These are phyloP conservation scores for Antitype chi DNA, from an alignment of 2,888 invertebrate genomes.

Conservation along the genomic window DNA sequence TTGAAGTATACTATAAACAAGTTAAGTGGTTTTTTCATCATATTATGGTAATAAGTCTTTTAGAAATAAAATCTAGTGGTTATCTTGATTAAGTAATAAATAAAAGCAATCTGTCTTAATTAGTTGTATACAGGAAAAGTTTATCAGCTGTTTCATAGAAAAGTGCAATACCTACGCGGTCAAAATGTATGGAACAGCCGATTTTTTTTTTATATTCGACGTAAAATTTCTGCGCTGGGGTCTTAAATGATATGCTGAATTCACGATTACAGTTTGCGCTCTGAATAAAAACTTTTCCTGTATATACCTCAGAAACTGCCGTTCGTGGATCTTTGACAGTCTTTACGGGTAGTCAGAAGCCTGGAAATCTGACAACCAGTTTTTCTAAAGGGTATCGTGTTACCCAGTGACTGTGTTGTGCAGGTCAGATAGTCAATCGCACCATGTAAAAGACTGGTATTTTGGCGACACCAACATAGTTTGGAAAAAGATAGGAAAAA, in stretches of 20 bases:
- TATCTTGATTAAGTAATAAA: background rate
- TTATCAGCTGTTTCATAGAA: too few relatives aligned
- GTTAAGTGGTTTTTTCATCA: conserved; percentile 38
- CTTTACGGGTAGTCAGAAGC: background rate
- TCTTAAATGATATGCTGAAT: too few relatives aligned
- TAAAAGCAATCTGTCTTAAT: background rate
- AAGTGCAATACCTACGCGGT: too few relatives aligned
- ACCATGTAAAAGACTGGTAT: background rate
- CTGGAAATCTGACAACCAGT: background rate
- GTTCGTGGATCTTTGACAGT: background rate
- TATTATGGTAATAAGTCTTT: background rate
- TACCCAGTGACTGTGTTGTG: background rate
- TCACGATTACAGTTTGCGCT: too few relatives aligned
- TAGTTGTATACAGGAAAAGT: background rate
- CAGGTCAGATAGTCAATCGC: background rate
- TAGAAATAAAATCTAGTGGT: conserved; percentile 6
- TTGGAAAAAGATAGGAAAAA: background rate
- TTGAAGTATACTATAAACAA: conserved; percentile 40
- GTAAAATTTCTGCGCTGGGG: too few relatives aligned
- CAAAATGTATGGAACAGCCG: too few relatives aligned
- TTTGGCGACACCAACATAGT: background rate
- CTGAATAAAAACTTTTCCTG: too few relatives aligned
- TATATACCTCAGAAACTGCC: background rate
- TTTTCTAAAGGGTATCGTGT: background rate
- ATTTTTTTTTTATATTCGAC: too few relatives aligned